Evolutionary conservation across 2,888 invertebrate genomes (phyloP), one percentile per base, ranked within the genome.

Genomic region (Spicauda simplicius): DNA sequence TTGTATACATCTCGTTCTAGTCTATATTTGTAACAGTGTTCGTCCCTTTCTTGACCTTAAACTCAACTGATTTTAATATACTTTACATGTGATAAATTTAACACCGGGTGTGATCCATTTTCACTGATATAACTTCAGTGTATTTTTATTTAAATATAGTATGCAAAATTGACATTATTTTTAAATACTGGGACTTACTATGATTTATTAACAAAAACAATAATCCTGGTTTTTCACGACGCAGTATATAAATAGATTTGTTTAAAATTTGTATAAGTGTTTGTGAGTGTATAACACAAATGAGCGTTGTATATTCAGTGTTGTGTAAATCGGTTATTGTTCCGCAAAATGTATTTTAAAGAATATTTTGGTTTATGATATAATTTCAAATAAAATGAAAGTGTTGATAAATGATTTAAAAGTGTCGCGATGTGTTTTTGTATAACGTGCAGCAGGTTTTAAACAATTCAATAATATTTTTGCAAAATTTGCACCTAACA

Each of bases 401-500:
- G n/a, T 59, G 48, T 50, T 4, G 12, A 25, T 52, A 41, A 54
- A 30, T 25, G 4, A 25, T 25, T 5, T 57, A 55, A 57, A 67
- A 56, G 20, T 41, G 50, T 30, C 59, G 77, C 75, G 80, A 89
- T 85, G 83, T 82, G 80, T 85, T 78, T 77, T 73, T 74, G 72
- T 78, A 78, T 78, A 81, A 78, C 80, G 87, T 86, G 85, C 81
- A 81, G 81, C 90, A 91, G 91, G 91, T 92, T 87, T 82, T 89
- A 83, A 87, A 83, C 74, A 85, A 77, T 85, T 85, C 73, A 85
- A 82, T 84, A 83, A 83, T 81, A 83, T 86, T 83, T 82, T 85
- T 80, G 80, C 84, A 84, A 88, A 75, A 83, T 83, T 86, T 82
- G 90, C 91, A 91, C 91, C 80, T 81, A 81, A 84, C 90, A 90